phyloP scores from a whole-genome alignment of 2,797 vertebrate genomes.

The Platalea minor region DNA sequence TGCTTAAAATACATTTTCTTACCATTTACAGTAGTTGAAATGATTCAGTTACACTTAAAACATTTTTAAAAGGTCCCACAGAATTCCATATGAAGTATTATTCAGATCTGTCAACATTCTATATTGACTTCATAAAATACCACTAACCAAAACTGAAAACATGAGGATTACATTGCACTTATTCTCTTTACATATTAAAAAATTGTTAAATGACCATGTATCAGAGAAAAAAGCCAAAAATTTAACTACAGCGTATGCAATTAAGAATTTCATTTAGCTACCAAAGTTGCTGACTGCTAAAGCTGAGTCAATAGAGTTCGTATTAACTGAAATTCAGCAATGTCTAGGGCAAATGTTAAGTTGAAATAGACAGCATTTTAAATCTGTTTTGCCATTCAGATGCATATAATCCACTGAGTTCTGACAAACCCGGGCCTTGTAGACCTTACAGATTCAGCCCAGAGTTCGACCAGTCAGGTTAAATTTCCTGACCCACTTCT shows the following conservation, averaged over 20 bases:
- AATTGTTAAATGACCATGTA: background rate
- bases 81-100: background rate
- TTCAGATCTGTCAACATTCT: background rate
- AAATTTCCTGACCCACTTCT: conserved; percentile 76
- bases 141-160: background rate
- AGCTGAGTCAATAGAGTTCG: background rate
- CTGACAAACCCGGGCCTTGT: conserved; percentile 70
- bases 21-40: background rate
- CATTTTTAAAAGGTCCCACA: background rate
- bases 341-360: conserved; percentile 71
- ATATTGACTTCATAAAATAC: background rate
- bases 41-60: background rate
- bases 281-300: background rate
- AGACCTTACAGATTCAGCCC: conserved; percentile 64
- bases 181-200: background rate
- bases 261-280: background rate
- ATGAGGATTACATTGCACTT: conserved; percentile 52
- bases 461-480: conserved; percentile 72
- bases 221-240: background rate
- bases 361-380: conserved; percentile 73
- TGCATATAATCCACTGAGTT: conserved; percentile 58
- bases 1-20: background rate
- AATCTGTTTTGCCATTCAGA: conserved; percentile 77
- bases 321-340: background rate
- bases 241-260: background rate